A percentile compares a stretch with the other conserved stretches of the same genome.
These are phyloP conservation scores for Lepidochrysops patricia DNA, from an alignment of 2,888 invertebrate species.

Conservation along the genomic window DNA sequence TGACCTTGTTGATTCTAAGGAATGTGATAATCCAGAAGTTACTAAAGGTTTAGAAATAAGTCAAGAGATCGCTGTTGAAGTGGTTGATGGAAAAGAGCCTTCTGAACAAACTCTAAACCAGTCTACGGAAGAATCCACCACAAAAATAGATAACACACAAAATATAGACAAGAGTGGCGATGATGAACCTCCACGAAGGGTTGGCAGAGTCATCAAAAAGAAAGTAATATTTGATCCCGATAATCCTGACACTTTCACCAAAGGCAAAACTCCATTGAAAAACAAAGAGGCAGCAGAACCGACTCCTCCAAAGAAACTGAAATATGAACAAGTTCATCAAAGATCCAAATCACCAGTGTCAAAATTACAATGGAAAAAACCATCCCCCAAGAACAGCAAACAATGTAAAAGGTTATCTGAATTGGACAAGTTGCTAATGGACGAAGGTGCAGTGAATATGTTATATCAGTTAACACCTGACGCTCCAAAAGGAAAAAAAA, in stretches of 20 bases:
- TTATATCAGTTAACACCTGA: conserved; percentile 83
- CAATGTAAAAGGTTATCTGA: conserved; percentile 78
- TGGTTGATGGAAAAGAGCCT: conserved; percentile 17
- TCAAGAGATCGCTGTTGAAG: conserved; percentile 22
- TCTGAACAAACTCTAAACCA: conserved; percentile 29
- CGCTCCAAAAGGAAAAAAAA: conserved; percentile 64
- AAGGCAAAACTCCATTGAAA: conserved; percentile 44
- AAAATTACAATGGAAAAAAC: conserved; percentile 64
- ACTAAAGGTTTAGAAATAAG: conserved; percentile 26
- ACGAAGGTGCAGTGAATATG: conserved; percentile 91
- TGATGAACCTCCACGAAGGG: conserved; percentile 49
- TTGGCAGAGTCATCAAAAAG: conserved; percentile 77
- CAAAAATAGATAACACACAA: conserved; percentile 35
- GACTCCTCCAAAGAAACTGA: conserved; percentile 41
- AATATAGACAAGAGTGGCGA: conserved; percentile 40
- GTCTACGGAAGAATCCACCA: conserved; percentile 32
- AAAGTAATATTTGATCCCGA: conserved; percentile 85
- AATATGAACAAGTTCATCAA: conserved; percentile 34
- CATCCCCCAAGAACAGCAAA: conserved; percentile 54
- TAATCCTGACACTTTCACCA: conserved; percentile 70
- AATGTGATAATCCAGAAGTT: conserved; percentile 20
- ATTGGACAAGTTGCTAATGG: conserved; percentile 84
- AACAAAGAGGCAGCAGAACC: conserved; percentile 40
- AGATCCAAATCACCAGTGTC: conserved; percentile 48
- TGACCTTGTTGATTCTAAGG: conserved; percentile 38